Evolutionary conservation across 1,140 invertebrate species (phyloP).

Genomic region (Mycetomoellerius zeteki): DNA sequence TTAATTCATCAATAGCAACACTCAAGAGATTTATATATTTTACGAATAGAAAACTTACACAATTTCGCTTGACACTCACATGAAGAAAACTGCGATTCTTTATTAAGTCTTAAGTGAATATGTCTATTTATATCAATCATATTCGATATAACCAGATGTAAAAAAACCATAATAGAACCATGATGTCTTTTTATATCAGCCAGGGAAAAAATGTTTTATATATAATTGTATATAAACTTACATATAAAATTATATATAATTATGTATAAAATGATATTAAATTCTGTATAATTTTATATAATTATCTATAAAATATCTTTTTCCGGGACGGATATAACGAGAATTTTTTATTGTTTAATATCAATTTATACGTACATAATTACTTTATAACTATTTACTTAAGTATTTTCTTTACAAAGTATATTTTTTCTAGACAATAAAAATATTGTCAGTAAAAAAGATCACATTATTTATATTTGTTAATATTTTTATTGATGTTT

Average conservation of each 20-base stretch:
- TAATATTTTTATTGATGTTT: neutral
- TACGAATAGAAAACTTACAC: neutral
- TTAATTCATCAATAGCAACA: neutral
- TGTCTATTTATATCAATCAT: conserved; percentile 7
- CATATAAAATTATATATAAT: too few species aligned
- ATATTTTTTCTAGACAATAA: neutral
- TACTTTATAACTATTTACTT: neutral
- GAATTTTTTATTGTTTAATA: too few species aligned
- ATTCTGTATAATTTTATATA: too few species aligned
- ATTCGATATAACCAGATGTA: neutral
- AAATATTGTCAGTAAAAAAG: neutral
- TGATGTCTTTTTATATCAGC: too few species aligned
- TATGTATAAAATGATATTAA: too few species aligned
- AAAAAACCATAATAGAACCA: too few species aligned
- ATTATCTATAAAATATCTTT: too few species aligned
- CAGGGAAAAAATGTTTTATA: too few species aligned
- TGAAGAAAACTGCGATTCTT: conserved; percentile 34
- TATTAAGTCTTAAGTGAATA: conserved; percentile 6
- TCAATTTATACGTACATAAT: neutral
- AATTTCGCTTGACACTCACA: conserved; percentile 23
- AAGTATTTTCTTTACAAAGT: neutral
- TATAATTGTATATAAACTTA: too few species aligned
- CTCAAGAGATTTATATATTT: neutral
- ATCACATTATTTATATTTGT: neutral
- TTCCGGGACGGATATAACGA: too few species aligned